Evolutionary conservation across 1,140 invertebrate species (phyloP), one percentile per base, ranked within the genome.

Genomic region (Bombus fervidus): DNA sequence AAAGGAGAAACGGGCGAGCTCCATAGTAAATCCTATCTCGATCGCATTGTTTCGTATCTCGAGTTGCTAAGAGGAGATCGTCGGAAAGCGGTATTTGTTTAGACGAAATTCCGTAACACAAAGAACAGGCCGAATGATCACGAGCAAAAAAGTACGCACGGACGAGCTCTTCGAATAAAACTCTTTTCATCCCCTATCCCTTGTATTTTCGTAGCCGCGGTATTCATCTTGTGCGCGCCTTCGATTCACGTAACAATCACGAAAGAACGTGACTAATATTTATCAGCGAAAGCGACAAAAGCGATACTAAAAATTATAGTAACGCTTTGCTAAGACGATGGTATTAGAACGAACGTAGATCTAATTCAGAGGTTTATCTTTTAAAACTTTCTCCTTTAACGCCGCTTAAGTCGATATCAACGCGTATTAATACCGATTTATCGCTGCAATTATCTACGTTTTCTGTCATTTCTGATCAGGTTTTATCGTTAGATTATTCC

Each of bases 1-100:
- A 82, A 75, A 82, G 12, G 69, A 2, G 4, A 13, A 59, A 15
- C 64, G 18, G 62, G 1, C 5, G 13, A 34, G 18, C 34, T 13
- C 8, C n/a, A 59, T 28, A 37, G 62, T 37, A 53, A 83, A 69
- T 78, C 66, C 82, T 59, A 78, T 41, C 74, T 59, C 13, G 47
- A 78, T 84, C 82, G 64, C 43, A 78, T 59, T 77, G 81, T 77
- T 69, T 69, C 43, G 22, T 18, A 43, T 31, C 64, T 77, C 22
- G 43, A 31, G 47, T 34, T 22, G 31, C 3, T 25, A 68, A 43
- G 34, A 41, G 47, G 73, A 71, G 34, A 37, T 41, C 1, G 28
- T 39, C 28, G 43, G 34, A 15, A 62, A 53, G n/a, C 39, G 43
- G 74, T 6, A 37, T 59, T 39, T 59, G 74, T 68, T 83, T 83